Conservation (phyloP, 2,888 invertebrate species). For the Endotricha flammealis region DNA sequence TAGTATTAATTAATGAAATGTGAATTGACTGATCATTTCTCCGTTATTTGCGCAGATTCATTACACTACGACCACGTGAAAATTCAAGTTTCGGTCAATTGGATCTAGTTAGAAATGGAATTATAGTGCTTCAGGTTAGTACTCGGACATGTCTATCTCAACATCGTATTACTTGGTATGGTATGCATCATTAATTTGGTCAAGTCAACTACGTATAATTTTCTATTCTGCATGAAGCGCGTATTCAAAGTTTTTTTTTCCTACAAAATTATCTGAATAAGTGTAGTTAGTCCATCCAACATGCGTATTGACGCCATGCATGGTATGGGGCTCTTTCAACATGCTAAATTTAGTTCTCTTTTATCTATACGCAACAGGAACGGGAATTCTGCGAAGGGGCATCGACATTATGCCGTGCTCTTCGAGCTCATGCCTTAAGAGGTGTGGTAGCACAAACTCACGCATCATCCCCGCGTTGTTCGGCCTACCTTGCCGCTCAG, state of each 20-base stretch:
- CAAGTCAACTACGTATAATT: too few species aligned
- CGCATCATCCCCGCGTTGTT: constrained; percentile 86
- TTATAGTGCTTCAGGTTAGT: constrained; percentile 67
- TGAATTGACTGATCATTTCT: not conserved
- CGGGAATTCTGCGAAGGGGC: constrained; percentile 89
- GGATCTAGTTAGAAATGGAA: constrained; percentile 59
- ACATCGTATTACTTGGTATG: too few species aligned
- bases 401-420: constrained; percentile 83
- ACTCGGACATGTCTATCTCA: too few species aligned
- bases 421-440: constrained; percentile 80
- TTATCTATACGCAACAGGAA: constrained; percentile 77
- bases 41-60: constrained; percentile 51
- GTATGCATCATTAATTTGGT: too few species aligned
- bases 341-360: not conserved
- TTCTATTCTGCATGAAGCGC: too few species aligned
- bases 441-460: constrained; percentile 90
- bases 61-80: constrained; percentile 64
- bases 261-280: too few species aligned
- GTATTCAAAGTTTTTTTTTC: too few species aligned
- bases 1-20: too few species aligned
- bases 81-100: constrained; percentile 51
- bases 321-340: too few species aligned
- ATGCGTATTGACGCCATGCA: too few species aligned
- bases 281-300: too few species aligned
- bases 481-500: constrained; percentile 85